Evolutionary conservation across 2,888 invertebrate genomes (phyloP).

Genomic region (Dicycla oo): DNA sequence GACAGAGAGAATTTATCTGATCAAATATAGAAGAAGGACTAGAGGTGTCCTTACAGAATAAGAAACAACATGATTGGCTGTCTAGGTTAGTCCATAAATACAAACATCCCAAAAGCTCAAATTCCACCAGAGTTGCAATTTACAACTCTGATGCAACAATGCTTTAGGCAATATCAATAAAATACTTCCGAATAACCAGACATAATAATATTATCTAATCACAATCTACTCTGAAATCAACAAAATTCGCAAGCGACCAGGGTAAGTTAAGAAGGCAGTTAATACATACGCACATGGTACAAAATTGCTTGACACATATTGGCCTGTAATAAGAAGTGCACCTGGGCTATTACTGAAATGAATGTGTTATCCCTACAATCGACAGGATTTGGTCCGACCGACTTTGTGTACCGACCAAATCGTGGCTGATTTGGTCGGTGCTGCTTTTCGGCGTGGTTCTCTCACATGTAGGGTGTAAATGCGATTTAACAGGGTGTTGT

Average conservation of each 20-base stretch:
- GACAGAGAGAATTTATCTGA: slow-evolving; percentile 2
- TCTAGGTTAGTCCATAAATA: slow-evolving; percentile 31
- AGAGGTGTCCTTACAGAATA: background rate
- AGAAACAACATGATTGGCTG: slow-evolving; percentile 3
- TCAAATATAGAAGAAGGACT: background rate
- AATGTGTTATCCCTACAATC: slow-evolving; percentile 49
- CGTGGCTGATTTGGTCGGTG: slow-evolving; percentile 18
- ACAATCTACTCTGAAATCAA: slow-evolving; percentile 38
- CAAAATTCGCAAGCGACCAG: slow-evolving; percentile 26
- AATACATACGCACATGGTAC: slow-evolving; percentile 5
- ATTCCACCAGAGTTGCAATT: slow-evolving; percentile 31
- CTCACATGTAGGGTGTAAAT: slow-evolving; percentile 55
- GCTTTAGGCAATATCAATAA: slow-evolving; percentile 23
- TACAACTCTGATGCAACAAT: too few relatives aligned
- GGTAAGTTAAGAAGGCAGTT: slow-evolving; percentile 10
- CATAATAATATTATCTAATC: slow-evolving; percentile 34
- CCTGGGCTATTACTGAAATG: slow-evolving; percentile 12
- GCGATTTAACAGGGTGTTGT: slow-evolving; percentile 45
- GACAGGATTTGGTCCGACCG: slow-evolving; percentile 61
- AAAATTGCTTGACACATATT: slow-evolving; percentile 21
- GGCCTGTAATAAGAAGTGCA: background rate
- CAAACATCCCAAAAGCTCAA: slow-evolving; percentile 32
- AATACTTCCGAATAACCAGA: slow-evolving; percentile 39
- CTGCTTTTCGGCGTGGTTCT: slow-evolving; percentile 32
- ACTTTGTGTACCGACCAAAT: slow-evolving; percentile 34